Evolutionary conservation across 2,797 vertebrate species (phyloP).

Genomic region (Acanthopagrus latus): DNA sequence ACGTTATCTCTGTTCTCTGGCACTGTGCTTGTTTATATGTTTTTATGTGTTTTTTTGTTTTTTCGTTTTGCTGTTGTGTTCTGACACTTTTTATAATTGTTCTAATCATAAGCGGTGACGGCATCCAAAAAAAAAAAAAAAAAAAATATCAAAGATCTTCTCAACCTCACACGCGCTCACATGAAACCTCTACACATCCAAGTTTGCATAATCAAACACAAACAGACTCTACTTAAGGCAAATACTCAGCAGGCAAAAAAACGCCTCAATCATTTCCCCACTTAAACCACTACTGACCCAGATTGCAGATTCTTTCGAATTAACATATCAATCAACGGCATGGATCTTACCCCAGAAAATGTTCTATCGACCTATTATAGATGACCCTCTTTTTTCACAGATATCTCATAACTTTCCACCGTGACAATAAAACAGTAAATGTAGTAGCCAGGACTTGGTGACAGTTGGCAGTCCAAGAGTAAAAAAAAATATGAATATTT

Average conservation of each 20-base stretch:
- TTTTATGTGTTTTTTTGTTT: background rate
- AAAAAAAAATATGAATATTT: conserved; percentile 27
- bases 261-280: conserved; percentile 3
- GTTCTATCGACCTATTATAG: background rate
- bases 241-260: conserved; percentile 10
- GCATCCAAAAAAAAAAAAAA: background rate
- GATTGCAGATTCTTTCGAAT: background rate
- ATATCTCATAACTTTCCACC: background rate
- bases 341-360: background rate
- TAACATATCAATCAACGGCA: background rate
- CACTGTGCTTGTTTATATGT: background rate
- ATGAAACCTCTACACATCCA: background rate
- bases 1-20: background rate
- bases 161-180: background rate
- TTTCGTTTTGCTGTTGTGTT: background rate
- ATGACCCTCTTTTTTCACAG: background rate
- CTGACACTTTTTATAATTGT: background rate
- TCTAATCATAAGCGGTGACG: background rate
- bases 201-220: conserved; percentile 6
- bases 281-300: background rate
- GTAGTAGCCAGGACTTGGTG: background rate
- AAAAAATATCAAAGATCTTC: background rate
- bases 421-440: background rate
- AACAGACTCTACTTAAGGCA: conserved; percentile 13
- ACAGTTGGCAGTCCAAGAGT: conserved; percentile 15